These are phyloP conservation scores for Latrodectus hesperus DNA, from an alignment of 2,888 invertebrate genomes.

Conservation along the genomic window DNA sequence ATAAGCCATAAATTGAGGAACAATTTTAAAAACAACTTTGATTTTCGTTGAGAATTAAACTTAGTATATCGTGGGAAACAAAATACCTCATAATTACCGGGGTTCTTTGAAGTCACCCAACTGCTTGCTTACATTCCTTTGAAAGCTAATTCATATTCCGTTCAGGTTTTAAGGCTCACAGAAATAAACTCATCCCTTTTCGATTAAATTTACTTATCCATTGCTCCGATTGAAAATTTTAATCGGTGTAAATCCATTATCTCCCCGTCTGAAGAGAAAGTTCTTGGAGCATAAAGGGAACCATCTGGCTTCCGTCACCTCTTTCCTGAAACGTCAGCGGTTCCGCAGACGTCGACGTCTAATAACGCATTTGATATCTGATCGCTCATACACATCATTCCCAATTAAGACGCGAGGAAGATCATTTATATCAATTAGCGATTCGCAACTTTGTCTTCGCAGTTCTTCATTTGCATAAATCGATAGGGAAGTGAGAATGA, in stretches of 20 bases:
- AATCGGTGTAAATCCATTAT: constrained; percentile 31
- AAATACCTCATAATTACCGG: no score
- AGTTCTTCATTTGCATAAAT: constrained; percentile 37
- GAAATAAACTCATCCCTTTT: neutral
- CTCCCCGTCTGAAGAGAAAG: neutral
- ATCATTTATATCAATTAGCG: constrained; percentile 56
- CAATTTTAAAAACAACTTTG: no score
- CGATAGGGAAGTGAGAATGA: neutral
- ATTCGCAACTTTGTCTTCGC: constrained; percentile 3
- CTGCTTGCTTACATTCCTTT: neutral
- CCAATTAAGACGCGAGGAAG: constrained; percentile 4
- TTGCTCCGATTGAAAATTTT: constrained; percentile 34
- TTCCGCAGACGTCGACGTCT: neutral
- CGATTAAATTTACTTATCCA: constrained; percentile 30
- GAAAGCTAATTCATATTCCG: constrained; percentile 33
- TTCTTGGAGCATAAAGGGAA: neutral
- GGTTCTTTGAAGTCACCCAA: neutral
- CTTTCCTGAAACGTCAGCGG: neutral
- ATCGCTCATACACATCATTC: constrained; percentile 18
- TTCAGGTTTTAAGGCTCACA: neutral
- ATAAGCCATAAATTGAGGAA: no score
- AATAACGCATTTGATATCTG: constrained; percentile 2
- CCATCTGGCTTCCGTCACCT: neutral
- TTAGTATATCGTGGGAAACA: no score
- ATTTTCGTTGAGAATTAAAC: no score